Conservation (phyloP, 2,113 vertebrate genomes). For the Megaceryle torquata region DNA sequence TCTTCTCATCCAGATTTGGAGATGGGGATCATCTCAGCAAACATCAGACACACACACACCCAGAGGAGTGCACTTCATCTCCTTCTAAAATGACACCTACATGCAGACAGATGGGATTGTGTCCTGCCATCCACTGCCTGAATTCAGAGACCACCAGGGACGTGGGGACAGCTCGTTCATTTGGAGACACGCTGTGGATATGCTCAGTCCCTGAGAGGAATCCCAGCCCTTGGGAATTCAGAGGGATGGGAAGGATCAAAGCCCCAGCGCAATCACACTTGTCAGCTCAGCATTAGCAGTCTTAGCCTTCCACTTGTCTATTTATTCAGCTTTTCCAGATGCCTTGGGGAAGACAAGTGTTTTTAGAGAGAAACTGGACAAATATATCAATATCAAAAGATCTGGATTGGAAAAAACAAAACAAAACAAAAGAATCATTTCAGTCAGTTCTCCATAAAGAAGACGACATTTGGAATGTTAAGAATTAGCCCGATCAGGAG, state of each 20-base stretch:
- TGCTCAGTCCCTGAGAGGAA: neutral
- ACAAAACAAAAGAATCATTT: neutral
- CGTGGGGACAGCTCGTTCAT: accelerated
- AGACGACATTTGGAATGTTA: neutral
- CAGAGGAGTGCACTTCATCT: neutral
- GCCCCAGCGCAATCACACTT: neutral
- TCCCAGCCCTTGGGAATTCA: neutral
- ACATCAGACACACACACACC: neutral
- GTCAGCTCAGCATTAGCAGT: neutral
- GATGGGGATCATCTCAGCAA: neutral
- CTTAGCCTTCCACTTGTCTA: neutral
- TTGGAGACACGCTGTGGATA: neutral
- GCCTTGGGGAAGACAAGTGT: neutral
- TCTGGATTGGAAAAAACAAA: neutral
- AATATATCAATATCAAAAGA: neutral
- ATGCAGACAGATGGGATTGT: accelerated
- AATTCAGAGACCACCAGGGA: neutral
- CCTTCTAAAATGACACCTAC: neutral
- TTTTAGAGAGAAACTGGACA: neutral
- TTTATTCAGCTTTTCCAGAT: neutral
- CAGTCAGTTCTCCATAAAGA: neutral
- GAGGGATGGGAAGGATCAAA: neutral
- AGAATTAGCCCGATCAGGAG: neutral
- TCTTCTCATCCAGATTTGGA: neutral
- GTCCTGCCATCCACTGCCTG: neutral